Conservation (phyloP, 2,888 invertebrate species). For the Odontomyia ornata region DNA sequence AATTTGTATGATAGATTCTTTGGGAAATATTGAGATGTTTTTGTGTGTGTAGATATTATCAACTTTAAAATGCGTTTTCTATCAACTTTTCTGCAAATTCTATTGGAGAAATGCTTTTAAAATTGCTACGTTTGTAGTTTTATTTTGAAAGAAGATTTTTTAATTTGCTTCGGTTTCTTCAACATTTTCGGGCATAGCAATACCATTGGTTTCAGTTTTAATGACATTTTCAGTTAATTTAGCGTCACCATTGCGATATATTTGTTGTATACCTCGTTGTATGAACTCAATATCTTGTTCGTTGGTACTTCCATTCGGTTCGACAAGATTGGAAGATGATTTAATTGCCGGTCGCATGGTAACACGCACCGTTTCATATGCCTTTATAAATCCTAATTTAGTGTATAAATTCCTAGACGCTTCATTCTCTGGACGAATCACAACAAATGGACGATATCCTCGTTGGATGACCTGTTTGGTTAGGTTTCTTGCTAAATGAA, state of each 20-base stretch:
- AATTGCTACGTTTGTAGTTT: background rate
- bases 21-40: background rate
- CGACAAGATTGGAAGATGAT: background rate
- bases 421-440: constrained; percentile 87
- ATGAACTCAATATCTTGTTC: constrained; percentile 52
- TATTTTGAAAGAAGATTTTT: no score
- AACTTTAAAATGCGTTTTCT: background rate
- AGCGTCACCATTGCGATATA: background rate
- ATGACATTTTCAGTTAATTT: background rate
- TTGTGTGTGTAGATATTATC: background rate
- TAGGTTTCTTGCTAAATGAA: constrained; percentile 74
- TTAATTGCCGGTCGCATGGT: constrained; percentile 70
- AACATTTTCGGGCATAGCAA: background rate
- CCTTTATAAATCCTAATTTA: constrained; percentile 83
- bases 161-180: background rate
- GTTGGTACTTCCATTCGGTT: background rate
- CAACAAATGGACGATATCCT: constrained; percentile 86
- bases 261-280: constrained; percentile 23
- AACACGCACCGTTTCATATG: constrained; percentile 82
- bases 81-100: background rate
- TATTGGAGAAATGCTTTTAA: background rate
- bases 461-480: constrained; percentile 74
- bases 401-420: constrained; percentile 84
- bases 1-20: background rate
- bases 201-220: constrained; percentile 11